Base-by-base conservation (phyloP, 1,140 invertebrate genomes). In the Sycobia sp. region DNA sequence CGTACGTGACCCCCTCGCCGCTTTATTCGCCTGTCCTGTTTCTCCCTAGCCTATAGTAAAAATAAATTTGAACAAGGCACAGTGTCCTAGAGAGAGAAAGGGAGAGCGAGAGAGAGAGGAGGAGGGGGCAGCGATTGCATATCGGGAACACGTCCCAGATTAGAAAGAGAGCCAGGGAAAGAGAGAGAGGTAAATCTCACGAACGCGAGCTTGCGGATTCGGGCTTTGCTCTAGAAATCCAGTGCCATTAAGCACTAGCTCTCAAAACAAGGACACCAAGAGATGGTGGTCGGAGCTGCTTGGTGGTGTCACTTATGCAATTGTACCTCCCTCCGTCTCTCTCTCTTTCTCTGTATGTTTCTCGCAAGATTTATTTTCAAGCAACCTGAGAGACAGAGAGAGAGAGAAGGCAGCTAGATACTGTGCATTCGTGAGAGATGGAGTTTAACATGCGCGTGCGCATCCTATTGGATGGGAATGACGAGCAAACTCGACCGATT, bases 171-270 rank as follows among this genome's bases (percentile, higher is more conserved):
- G n/a, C n/a, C n/a, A n/a, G n/a, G n/a, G n/a, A n/a, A n/a, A n/a
- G n/a, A n/a, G n/a, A n/a, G n/a, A n/a, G n/a, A n/a, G n/a, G n/a
- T n/a, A n/a, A n/a, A 5, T 41, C 16, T 20, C 5, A 14, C 10
- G 36, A 14, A 20, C n/a, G 39, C 38, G 38, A 4, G 14, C 7
- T 4, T n/a, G 38, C 22, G 8, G 29, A 51, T 41, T 51, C 20
- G 50, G 32, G 50, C 41, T 62, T 54, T 11, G 59, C 41, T 62
- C 59, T 62, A 62, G 50, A 62, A 62, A 62, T 62, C 20, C 59
- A 62, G 59, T 55, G 59, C 50, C 59, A 62, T 62, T 54, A 54
- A 41, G 59, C 44, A 7, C 55, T 5, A 22, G n/a, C 5, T 14
- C 22, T 29, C 47, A 29, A 60, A 44, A 53, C 38, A 44, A 61